Base-by-base conservation (phyloP, 2,888 invertebrate genomes). In the Cataglyphis livida region DNA sequence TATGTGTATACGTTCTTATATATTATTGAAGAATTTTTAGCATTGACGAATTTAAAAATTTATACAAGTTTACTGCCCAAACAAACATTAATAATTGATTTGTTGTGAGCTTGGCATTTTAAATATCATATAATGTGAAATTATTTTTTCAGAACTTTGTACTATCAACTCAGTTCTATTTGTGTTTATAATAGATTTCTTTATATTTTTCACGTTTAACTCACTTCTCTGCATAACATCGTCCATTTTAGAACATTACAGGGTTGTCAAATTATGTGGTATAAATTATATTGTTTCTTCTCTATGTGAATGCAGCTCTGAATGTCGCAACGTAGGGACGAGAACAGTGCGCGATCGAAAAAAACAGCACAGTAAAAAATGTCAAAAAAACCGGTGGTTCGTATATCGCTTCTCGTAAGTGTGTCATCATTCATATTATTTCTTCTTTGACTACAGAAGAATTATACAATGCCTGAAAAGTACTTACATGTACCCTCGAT, bases 361-460 rank as follows among this genome's bases (percentile, higher is more conserved):
- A 74, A 61, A 74, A 74, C 62, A 61, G 44, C 74, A 62, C 41
- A 73, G 28, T 94, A 94, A 93, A 94, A 93, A 94, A 94, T 94
- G 94, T 91, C 93, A 91, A 93, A 94, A 92, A 94, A 92, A 93
- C 92, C 93, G 93, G 92, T 93, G 94, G 94, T 94, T 94, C 93
- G 94, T 94, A 94, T 94, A 90, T 86, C 86, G 84, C 82, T 82
- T 78, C 88, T 85, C 83, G 87, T 89, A 88, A 89, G 88, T 88
- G 85, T 89, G 85, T 89, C 85, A 82, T 76, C 48, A 71, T 51
- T 51, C 7, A 64, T 66, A 87, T 81, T 84, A 79, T 64, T 51
- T 51, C 71, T 73, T 71, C 78, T 59, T 64, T 64, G 87, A 87
- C 82, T 88, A 81, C 82, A 81, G 84, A 76, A 84, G 81, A 84